phyloP scores from a whole-genome alignment of 2,888 invertebrate species.

The Drosophila ustulata region DNA sequence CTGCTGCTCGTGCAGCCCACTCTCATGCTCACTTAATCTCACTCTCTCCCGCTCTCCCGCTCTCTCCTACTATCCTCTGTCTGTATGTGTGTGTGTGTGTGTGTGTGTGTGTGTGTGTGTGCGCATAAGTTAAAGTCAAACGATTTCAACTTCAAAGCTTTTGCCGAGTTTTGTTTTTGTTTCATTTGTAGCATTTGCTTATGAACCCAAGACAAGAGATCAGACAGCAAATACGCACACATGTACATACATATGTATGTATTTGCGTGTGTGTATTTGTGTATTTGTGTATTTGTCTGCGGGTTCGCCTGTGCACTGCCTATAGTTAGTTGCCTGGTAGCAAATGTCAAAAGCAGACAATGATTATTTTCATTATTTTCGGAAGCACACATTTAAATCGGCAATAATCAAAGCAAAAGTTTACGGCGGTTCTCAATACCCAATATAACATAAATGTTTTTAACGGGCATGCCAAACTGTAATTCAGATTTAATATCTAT shows the following conservation, averaged over 20 bases:
- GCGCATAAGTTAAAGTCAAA: constrained; percentile 54
- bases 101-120: constrained; percentile 18
- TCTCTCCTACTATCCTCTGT: background rate
- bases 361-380: constrained; percentile 23
- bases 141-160: constrained; percentile 52
- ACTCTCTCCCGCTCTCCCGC: constrained; percentile 5
- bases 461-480: too few relatives aligned
- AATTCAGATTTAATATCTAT: background rate
- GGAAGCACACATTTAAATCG: constrained; percentile 12
- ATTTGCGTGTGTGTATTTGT: background rate
- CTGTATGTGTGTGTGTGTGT: constrained; percentile 9
- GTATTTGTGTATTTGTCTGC: background rate
- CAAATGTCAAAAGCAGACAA: constrained; percentile 42
- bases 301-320: background rate
- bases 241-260: background rate
- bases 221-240: constrained; percentile 38
- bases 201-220: constrained; percentile 40
- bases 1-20: constrained; percentile 10
- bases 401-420: constrained; percentile 13
- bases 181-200: constrained; percentile 36
- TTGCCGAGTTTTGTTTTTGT: constrained; percentile 41
- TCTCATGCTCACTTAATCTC: constrained; percentile 12
- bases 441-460: too few relatives aligned
- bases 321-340: constrained; percentile 14
- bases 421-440: background rate